A percentile compares a stretch with the other conserved stretches of the same genome.
Evolutionary conservation across 2,888 invertebrate species (phyloP).

Genomic region (Drosophila macrothrix): DNA sequence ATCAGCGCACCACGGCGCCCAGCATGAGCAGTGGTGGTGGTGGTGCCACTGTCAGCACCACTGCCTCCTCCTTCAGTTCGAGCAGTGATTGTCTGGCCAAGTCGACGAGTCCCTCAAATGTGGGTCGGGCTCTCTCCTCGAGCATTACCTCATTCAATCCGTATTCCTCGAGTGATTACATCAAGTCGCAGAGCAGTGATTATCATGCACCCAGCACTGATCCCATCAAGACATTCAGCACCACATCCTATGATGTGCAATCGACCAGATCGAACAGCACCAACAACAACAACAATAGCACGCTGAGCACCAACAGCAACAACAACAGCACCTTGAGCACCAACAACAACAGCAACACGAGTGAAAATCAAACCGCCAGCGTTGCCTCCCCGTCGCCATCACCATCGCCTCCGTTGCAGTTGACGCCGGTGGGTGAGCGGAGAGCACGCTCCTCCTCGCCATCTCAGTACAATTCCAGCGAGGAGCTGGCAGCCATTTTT

Average conservation of each 20-base stretch:
- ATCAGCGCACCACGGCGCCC: slow-evolving; percentile 74
- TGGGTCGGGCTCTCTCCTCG: slow-evolving; percentile 82
- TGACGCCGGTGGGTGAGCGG: slow-evolving; percentile 76
- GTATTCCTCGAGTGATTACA: slow-evolving; percentile 85
- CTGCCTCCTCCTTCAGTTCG: slow-evolving; percentile 83
- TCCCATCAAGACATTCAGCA: slow-evolving; percentile 85
- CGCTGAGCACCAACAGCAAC: slow-evolving; percentile 71
- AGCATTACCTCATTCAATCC: slow-evolving; percentile 85
- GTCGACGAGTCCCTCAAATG: slow-evolving; percentile 83
- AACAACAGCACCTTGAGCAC: slow-evolving; percentile 37
- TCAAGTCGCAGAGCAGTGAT: slow-evolving; percentile 85
- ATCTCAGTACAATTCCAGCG: slow-evolving; percentile 89
- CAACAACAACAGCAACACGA: slow-evolving; percentile 42
- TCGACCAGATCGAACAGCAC: slow-evolving; percentile 81
- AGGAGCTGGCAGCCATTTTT: slow-evolving; percentile 88
- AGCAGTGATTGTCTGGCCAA: slow-evolving; percentile 84
- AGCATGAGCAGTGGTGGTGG: slow-evolving; percentile 67
- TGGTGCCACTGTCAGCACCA: slow-evolving; percentile 55
- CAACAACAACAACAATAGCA: slow-evolving; percentile 60
- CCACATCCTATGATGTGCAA: slow-evolving; percentile 84
- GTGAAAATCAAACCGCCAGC: slow-evolving; percentile 45
- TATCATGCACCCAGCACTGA: slow-evolving; percentile 84
- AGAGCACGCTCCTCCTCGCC: slow-evolving; percentile 77
- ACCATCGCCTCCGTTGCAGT: slow-evolving; percentile 71
- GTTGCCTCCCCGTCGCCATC: slow-evolving; percentile 6